These are phyloP conservation scores for Esox lucius DNA, from an alignment of 2,797 vertebrate species.

Conservation along the genomic window DNA sequence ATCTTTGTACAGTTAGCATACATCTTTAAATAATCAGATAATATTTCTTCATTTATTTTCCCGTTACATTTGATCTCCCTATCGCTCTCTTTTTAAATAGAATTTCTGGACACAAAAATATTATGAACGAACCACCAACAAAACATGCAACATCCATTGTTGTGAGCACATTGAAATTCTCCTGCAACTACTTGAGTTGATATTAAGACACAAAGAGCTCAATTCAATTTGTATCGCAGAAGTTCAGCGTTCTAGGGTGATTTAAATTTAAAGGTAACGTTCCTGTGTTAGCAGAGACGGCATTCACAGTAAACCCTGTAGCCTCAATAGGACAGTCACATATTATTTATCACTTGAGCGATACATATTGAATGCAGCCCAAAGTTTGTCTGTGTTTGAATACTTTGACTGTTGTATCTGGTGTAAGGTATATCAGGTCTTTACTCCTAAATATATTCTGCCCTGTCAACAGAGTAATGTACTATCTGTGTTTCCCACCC, in stretches of 20 bases:
- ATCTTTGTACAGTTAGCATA: conserved; percentile 89
- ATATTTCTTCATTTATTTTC: conserved; percentile 49
- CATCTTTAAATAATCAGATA: conserved; percentile 75
- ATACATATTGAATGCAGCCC: no score
- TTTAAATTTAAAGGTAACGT: no score
- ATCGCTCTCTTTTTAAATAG: conserved; percentile 70
- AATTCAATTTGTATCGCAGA: no score
- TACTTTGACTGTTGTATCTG: conserved; percentile 61
- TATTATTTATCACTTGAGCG: conserved; percentile 7
- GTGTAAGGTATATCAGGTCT: conserved; percentile 40
- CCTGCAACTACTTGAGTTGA: conserved; percentile 77
- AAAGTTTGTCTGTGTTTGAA: conserved; percentile 53
- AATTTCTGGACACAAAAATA: conserved; percentile 83
- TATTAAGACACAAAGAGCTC: conserved; percentile 39
- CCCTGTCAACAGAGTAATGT: conserved; percentile 43
- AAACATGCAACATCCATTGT: conserved; percentile 96
- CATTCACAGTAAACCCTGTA: no score
- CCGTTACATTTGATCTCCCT: conserved; percentile 54
- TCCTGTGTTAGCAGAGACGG: no score
- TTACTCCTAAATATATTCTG: background rate
- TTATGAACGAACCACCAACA: conserved; percentile 87
- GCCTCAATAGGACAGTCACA: no score
- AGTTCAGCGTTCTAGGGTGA: no score
- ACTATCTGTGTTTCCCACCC: background rate
- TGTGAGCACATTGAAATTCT: conserved; percentile 89